Conservation (phyloP, 2,888 invertebrate species). For the Nomada lathburiana region DNA sequence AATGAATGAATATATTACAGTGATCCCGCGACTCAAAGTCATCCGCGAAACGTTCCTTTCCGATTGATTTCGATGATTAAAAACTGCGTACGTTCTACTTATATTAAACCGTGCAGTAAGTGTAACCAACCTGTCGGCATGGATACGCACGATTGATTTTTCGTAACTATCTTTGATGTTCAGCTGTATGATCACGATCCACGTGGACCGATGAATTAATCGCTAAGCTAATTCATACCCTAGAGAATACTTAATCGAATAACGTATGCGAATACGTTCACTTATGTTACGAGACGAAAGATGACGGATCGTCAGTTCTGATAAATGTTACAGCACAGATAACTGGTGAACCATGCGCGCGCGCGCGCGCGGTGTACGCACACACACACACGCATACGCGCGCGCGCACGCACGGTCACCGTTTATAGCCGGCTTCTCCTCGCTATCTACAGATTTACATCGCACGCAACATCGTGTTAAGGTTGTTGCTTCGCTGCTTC, state of each 20-base stretch:
- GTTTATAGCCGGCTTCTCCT: slow-evolving; percentile 29
- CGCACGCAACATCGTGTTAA: slow-evolving; percentile 34
- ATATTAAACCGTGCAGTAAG: neutral
- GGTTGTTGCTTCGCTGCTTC: slow-evolving; percentile 14
- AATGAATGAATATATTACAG: neutral
- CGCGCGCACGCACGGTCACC: slow-evolving; percentile 34
- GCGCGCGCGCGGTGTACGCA: slow-evolving; percentile 1
- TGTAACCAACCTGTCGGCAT: slow-evolving; percentile 26
- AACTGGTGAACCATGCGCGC: neutral
- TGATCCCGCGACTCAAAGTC: neutral
- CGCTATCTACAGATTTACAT: slow-evolving; percentile 71
- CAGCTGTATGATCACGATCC: slow-evolving; percentile 76
- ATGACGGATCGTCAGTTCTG: slow-evolving; percentile 5
- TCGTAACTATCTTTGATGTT: slow-evolving; percentile 78
- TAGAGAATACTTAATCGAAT: neutral
- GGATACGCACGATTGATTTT: slow-evolving; percentile 44
- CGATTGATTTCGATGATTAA: neutral
- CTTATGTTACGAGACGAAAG: neutral
- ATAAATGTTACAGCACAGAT: slow-evolving; percentile 36
- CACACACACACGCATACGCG: slow-evolving; percentile 39
- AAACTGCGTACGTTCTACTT: neutral
- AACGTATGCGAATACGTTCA: neutral
- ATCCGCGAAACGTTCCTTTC: neutral
- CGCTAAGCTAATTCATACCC: slow-evolving; percentile 5
- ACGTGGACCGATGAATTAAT: slow-evolving; percentile 18